Percentiles rank a stretch among this genome's conserved stretches.
Evolutionary conservation across 2,113 vertebrate species (phyloP).

Genomic region (Percopsis transmontana): DNA sequence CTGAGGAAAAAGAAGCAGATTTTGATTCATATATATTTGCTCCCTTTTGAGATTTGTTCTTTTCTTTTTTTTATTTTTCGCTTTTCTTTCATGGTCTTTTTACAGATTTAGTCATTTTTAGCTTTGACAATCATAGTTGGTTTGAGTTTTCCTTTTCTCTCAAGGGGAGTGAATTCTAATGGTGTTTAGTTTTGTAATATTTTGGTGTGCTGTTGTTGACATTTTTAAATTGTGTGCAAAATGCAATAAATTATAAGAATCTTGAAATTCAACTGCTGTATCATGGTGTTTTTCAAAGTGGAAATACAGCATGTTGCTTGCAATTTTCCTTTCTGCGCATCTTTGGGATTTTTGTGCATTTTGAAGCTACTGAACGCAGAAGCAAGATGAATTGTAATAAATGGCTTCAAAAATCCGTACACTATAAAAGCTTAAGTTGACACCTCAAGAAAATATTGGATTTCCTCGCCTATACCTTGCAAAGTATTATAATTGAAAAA

Average conservation of each 20-base stretch:
- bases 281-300: slow-evolving; percentile 19
- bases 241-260: slow-evolving; percentile 99
- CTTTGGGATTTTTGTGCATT: background rate
- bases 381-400: background rate
- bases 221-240: slow-evolving; percentile 99
- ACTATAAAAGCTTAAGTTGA: background rate
- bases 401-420: background rate
- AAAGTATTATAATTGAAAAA: no score
- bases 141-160: slow-evolving; percentile 90
- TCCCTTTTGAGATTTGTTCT: slow-evolving; percentile 76
- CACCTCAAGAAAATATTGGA: background rate
- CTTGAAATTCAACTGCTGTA: slow-evolving; percentile 63
- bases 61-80: slow-evolving; percentile 84
- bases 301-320: no score
- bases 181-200: slow-evolving; percentile 99
- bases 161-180: slow-evolving; percentile 98
- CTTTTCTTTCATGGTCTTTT: slow-evolving; percentile 86
- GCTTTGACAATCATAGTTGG: slow-evolving; percentile 99
- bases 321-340: background rate
- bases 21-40: slow-evolving; percentile 92
- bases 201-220: slow-evolving; percentile 98
- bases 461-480: background rate
- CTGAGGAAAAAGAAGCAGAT: slow-evolving; percentile 86
- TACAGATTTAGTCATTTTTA: slow-evolving; percentile 97
- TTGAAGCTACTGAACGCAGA: background rate